Conservation (phyloP, 2,113 vertebrate genomes). For the Eclectus roratus region DNA sequence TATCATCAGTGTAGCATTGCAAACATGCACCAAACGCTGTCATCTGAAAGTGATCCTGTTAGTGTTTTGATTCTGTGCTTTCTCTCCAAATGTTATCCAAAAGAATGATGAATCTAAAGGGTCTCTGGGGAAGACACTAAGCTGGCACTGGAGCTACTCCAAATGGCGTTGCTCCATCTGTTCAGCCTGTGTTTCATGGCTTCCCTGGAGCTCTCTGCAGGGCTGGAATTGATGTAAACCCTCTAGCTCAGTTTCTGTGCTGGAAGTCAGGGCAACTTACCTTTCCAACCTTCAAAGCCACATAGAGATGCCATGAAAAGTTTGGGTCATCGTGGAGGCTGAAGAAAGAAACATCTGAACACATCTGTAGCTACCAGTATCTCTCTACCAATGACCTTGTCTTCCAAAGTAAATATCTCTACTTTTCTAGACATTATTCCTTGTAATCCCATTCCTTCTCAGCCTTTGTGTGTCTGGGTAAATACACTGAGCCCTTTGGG, state of each 20-base stretch:
- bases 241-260: not conserved
- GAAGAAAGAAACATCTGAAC: not conserved
- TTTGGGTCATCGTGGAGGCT: not conserved
- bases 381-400: not conserved
- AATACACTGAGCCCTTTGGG: not conserved
- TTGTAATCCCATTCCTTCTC: not conserved
- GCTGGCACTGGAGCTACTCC: not conserved
- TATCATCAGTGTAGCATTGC: not conserved
- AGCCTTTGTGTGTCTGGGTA: not conserved
- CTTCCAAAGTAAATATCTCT: not conserved
- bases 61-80: not conserved
- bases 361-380: not conserved
- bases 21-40: not conserved
- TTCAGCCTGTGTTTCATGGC: not conserved
- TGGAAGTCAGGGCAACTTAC: not conserved
- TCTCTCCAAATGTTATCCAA: not conserved
- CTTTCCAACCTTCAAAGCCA: not conserved
- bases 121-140: not conserved
- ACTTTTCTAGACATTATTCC: not conserved
- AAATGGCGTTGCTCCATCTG: not conserved
- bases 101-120: not conserved
- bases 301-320: not conserved
- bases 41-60: not conserved
- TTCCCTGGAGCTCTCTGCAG: not conserved
- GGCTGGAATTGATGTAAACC: not conserved